Evolutionary conservation across 2,888 invertebrate species (phyloP).

Genomic region (Rhorus exstirpatorius): DNA sequence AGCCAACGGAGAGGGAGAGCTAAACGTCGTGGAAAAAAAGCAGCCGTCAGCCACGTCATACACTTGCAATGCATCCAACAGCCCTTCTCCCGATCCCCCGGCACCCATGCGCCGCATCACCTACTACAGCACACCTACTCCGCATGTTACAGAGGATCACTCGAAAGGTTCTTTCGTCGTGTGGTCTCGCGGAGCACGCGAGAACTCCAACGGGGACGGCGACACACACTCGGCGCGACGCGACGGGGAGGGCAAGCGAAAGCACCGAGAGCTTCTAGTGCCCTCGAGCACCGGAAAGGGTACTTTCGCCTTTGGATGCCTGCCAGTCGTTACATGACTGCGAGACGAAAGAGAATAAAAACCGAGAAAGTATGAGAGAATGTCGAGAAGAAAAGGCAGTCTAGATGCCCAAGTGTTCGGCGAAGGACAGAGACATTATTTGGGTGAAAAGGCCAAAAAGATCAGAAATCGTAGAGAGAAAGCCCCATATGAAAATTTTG

Average conservation of each 20-base stretch:
- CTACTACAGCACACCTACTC: conserved; percentile 36
- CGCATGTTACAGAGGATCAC: conserved; percentile 43
- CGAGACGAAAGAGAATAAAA: conserved; percentile 20
- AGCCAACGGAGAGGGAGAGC: conserved; percentile 24
- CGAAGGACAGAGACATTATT: not conserved
- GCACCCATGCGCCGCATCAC: not conserved
- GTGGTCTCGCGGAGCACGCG: conserved; percentile 46
- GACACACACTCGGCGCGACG: conserved; percentile 66
- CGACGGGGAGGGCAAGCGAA: conserved; percentile 10
- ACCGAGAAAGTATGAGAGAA: not conserved
- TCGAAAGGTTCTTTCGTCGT: conserved; percentile 56
- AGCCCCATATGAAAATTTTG: conserved; percentile 74
- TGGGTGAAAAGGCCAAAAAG: conserved; percentile 7
- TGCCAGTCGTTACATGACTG: conserved; percentile 57
- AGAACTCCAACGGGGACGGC: conserved; percentile 65
- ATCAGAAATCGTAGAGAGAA: conserved; percentile 7
- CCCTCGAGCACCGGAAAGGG: conserved; percentile 60
- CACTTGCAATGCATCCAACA: conserved; percentile 17
- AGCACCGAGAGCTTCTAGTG: conserved; percentile 21
- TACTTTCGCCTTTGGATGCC: conserved; percentile 61
- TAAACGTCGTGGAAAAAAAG: conserved; percentile 31
- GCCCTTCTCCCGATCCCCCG: not conserved
- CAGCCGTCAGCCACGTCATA: not conserved
- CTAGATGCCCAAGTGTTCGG: not conserved
- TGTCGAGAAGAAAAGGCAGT: not conserved